Evolutionary conservation across 2,113 vertebrate genomes (phyloP), one percentile per base, ranked within the genome.

Genomic region (Diphyllodes magnificus): DNA sequence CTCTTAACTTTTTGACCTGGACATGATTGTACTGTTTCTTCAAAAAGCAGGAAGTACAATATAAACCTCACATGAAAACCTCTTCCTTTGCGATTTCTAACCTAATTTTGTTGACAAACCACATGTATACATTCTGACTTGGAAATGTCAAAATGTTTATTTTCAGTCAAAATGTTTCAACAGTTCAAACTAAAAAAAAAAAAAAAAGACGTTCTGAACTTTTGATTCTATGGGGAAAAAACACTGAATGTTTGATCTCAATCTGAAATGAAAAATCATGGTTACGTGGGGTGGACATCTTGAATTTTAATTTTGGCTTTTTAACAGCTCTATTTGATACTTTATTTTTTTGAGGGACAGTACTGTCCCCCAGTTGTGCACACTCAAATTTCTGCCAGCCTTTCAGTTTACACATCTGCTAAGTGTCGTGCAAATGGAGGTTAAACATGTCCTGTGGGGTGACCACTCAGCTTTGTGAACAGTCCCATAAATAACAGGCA

Each of bases 101-200:
- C 63, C 76, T 77, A 50, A 70, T 96, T 87, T 93, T 95, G 90
- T 97, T 94, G 94, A 95, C 90, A 95, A 94, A 96, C 79, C 64
- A 5, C 84, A 75, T 83, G 75, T 92, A 94, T 90, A 92, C 90
- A 83, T 82, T 80, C 76, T 68, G 71, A 83, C 60, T 94, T 63
- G 76, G 85, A 94, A 93, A 97, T 51, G 75, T 66, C 88, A 73
- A 80, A 85, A 77, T 94, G 90, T 94, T 95, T 95, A 93, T 79
- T 97, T 93, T 89, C 85, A 80, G 93, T 80, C 84, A 82, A 85
- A 93, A 93, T 59, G 14, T 89, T 94, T 89, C 84, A 95, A 87
- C 50, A 61, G 80, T 82, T 95, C 39, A 65, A 44, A 70, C 25
- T 51, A 2, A 57, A n/a, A 51, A 50, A 78, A 76, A 70, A 13